Evolutionary conservation across 92 coral and sea anemone species (phyloP).

Genomic region (Porites divaricata): DNA sequence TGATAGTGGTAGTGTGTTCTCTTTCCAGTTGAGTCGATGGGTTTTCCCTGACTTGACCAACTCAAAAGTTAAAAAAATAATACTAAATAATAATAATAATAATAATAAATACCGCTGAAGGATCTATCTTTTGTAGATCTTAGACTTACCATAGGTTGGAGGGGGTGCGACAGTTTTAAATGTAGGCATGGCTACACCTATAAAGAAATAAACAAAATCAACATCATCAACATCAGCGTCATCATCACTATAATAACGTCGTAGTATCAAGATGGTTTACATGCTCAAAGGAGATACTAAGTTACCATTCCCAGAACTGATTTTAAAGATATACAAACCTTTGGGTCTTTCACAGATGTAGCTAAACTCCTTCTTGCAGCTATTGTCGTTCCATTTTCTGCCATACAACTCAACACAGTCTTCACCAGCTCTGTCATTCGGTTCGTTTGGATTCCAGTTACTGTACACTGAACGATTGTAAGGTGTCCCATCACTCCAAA

Average conservation of each 20-base stretch:
- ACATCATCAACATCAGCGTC: too few relatives aligned
- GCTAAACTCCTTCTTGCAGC: slow-evolving; percentile 70
- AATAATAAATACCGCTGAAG: too few relatives aligned
- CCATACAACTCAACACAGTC: slow-evolving; percentile 78
- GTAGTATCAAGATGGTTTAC: too few relatives aligned
- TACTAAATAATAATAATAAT: too few relatives aligned
- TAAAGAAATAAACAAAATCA: slow-evolving; percentile 2
- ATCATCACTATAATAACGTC: too few relatives aligned
- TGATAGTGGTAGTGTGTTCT: too few relatives aligned
- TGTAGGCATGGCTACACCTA: slow-evolving; percentile 70
- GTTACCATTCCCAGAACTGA: not conserved
- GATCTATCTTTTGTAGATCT: not conserved
- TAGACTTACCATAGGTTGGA: slow-evolving; percentile 53
- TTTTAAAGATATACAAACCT: slow-evolving; percentile 51
- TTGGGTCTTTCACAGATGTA: slow-evolving; percentile 82
- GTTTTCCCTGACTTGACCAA: too few relatives aligned
- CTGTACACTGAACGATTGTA: slow-evolving; percentile 53
- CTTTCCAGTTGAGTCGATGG: too few relatives aligned
- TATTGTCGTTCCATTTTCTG: slow-evolving; percentile 79
- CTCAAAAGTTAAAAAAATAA: too few relatives aligned
- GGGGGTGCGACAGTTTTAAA: slow-evolving; percentile 58
- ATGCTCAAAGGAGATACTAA: too few relatives aligned
- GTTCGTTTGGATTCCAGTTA: slow-evolving; percentile 84
- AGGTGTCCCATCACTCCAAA: slow-evolving; percentile 90
- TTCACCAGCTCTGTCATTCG: slow-evolving; percentile 80